Base-by-base conservation (phyloP, 2,113 vertebrate species). In the Formicarius rufipectus region DNA sequence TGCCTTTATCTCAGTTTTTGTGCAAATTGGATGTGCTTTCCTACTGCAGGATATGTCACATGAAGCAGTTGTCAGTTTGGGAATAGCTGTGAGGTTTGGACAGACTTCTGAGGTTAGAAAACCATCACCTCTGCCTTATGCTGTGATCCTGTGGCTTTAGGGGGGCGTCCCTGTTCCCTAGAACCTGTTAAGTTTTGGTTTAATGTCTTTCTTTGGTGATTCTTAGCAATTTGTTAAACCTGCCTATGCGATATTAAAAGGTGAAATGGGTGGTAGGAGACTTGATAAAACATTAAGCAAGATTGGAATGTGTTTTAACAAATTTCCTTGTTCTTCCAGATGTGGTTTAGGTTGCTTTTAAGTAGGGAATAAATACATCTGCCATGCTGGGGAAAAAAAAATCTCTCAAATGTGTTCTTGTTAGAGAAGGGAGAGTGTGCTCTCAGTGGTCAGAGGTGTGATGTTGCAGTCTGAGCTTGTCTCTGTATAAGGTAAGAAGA, bases 1-100 rank as follows among this genome's bases (percentile, higher is more conserved):
- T 63, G 45, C 60, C 30, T 93, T 91, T 87, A 64, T 90, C 80
- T 87, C 10, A 0, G 16, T 10, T 28, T 73, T 56, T 77, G 50
- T 53, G 79, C 45, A 72, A 63, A 42, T 6, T 3, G 1, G 2
- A 55, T 42, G 8, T 53, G 75, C 85, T 71, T 71, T 60, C 25
- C 58, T 71, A 6, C 68, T 77, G 24, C 55, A 30, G 35, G 67
- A 77, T n/a, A 14, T 0, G 0, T 44, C 7, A 3, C 4, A 3
- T 10, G 63, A 72, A 67, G 92, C 68, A 55, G 88, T 28, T 85
- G 78, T 47, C 42, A 28, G 35, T 58, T 79, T 71, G 69, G 90
- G 76, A 86, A 59, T 66, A 80, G 79, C 79, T 62, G 33, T 88
- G 44, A 25, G 44, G 8, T 81, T 92, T 94, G 87, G 64, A 31